phyloP scores from a whole-genome alignment of 2,797 vertebrate genomes.

The Cephalopachus bancanus region DNA sequence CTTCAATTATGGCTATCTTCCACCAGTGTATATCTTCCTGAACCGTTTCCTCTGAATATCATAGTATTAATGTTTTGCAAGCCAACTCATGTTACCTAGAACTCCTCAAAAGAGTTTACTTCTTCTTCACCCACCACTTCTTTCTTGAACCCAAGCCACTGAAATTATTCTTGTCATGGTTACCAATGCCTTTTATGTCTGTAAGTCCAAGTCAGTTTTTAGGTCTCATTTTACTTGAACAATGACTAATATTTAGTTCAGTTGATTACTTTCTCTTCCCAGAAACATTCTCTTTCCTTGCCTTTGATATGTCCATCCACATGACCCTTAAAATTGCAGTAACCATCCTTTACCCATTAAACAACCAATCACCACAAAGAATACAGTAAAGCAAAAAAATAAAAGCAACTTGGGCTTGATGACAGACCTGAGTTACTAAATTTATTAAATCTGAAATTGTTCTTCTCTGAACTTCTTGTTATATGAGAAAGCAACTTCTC shows the following conservation, averaged over 20 bases:
- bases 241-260: neutral
- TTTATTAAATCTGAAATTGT: neutral
- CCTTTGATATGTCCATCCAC: neutral
- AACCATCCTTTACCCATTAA: neutral
- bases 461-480: conserved; percentile 7
- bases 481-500: neutral
- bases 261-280: neutral
- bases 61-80: neutral
- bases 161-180: neutral
- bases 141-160: neutral
- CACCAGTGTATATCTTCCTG: neutral
- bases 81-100: neutral
- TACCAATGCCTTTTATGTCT: neutral
- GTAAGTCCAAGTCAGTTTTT: neutral
- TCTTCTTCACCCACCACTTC: neutral
- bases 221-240: neutral
- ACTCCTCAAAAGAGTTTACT: neutral
- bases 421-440: neutral
- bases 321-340: neutral
- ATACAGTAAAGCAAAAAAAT: neutral
- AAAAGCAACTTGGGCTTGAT: neutral
- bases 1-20: neutral
- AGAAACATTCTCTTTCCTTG: neutral
- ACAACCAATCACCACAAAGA: neutral
- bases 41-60: neutral